Conservation (phyloP, 2,888 invertebrate genomes). For the Leptinotarsa juncta region DNA sequence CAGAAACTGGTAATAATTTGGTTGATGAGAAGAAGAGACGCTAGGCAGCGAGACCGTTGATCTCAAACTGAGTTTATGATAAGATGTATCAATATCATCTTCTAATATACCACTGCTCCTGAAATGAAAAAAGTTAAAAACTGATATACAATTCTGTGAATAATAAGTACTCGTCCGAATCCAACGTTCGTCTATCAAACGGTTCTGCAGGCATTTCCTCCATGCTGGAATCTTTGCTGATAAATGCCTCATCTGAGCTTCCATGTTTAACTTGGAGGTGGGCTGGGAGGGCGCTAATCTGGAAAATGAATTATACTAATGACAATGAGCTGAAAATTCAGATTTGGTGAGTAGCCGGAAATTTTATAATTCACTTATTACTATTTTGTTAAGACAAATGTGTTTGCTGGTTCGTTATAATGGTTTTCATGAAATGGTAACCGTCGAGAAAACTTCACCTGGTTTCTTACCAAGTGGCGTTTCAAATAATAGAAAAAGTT, state of each 20-base stretch:
- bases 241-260: slow-evolving; percentile 68
- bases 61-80: slow-evolving; percentile 58
- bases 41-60: slow-evolving; percentile 66
- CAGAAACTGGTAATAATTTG: slow-evolving; percentile 42
- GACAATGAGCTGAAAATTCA: background rate
- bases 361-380: too few relatives aligned
- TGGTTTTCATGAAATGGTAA: too few relatives aligned
- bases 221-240: slow-evolving; percentile 69
- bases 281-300: slow-evolving; percentile 63
- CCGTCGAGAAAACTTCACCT: too few relatives aligned
- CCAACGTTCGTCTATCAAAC: slow-evolving; percentile 49
- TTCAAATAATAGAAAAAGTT: too few relatives aligned
- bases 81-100: slow-evolving; percentile 67
- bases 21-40: slow-evolving; percentile 56
- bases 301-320: slow-evolving; percentile 33
- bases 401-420: too few relatives aligned
- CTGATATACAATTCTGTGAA: slow-evolving; percentile 22
- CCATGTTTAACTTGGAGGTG: slow-evolving; percentile 58
- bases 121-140: slow-evolving; percentile 45
- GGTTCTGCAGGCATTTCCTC: slow-evolving; percentile 63
- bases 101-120: slow-evolving; percentile 72
- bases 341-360: too few relatives aligned
- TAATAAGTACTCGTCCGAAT: slow-evolving; percentile 64
- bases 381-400: too few relatives aligned
- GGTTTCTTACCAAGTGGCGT: too few relatives aligned